Percentiles rank a stretch among this genome's conserved stretches.
phyloP scores from a whole-genome alignment of 2,797 vertebrate species.

The Falco biarmicus region DNA sequence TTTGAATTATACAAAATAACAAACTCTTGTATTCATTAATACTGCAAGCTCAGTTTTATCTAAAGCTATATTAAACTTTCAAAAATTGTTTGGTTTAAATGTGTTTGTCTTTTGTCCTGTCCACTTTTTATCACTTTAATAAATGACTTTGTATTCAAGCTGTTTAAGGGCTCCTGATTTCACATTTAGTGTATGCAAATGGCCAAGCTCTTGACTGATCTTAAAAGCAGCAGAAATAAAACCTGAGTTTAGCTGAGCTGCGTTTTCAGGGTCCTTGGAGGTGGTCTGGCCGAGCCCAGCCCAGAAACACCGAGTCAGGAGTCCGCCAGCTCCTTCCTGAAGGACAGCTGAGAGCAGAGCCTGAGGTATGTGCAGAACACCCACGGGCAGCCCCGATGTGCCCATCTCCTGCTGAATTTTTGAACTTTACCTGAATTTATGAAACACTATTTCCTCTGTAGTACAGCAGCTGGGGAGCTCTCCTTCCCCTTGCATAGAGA shows the following conservation, averaged over 20 bases:
- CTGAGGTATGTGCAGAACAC: neutral
- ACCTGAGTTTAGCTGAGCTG: neutral
- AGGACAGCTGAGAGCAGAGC: neutral
- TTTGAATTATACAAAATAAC: conserved; percentile 48
- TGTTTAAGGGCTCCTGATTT: neutral
- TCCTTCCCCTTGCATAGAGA: neutral
- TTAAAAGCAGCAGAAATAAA: neutral
- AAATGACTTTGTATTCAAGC: neutral
- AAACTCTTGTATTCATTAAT: conserved; percentile 65
- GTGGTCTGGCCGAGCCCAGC: neutral
- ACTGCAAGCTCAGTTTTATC: conserved; percentile 73
- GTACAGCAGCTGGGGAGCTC: neutral
- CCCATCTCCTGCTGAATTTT: neutral
- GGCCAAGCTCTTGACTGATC: neutral
- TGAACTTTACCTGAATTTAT: neutral
- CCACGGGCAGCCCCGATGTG: neutral
- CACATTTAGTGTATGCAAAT: neutral
- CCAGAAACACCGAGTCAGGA: accelerated
- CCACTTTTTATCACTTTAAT: neutral
- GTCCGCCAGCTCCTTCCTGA: neutral
- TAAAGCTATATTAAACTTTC: conserved; percentile 75
- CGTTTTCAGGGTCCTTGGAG: accelerated
- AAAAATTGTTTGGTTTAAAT: conserved; percentile 49
- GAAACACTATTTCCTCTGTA: neutral
- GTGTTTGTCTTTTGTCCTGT: conserved; percentile 16